Conservation (phyloP, 1,140 invertebrate species). For the Drosophila bocki region DNA sequence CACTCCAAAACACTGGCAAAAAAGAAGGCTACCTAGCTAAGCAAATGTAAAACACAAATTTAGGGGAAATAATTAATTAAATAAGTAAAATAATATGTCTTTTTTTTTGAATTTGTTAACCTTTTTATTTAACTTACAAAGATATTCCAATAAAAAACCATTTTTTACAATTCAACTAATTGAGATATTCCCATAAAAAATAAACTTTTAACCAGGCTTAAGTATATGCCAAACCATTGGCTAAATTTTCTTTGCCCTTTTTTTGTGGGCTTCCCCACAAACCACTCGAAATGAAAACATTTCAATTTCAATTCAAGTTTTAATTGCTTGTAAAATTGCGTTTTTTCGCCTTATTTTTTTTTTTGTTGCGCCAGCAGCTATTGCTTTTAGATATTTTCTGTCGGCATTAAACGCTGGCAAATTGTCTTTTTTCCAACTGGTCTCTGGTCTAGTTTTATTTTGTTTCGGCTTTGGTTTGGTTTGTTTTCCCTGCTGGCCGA, state of each 20-base stretch:
- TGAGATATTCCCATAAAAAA: background rate
- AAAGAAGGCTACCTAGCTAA: background rate
- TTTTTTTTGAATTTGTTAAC: too few species aligned
- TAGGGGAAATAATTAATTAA: background rate
- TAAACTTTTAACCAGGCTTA: slow-evolving; percentile 3
- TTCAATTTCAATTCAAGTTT: slow-evolving; percentile 75
- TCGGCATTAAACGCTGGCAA: slow-evolving; percentile 21
- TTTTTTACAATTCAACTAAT: slow-evolving; percentile 1
- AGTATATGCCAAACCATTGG: slow-evolving; percentile 8
- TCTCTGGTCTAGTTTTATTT: slow-evolving; percentile 3
- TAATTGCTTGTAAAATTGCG: slow-evolving; percentile 76
- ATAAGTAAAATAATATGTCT: too few species aligned
- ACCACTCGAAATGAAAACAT: slow-evolving; percentile 49
- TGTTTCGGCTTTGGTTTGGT: slow-evolving; percentile 33
- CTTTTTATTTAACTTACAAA: too few species aligned
- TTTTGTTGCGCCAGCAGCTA: slow-evolving; percentile 14
- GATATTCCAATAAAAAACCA: too few species aligned
- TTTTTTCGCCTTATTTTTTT: slow-evolving; percentile 24
- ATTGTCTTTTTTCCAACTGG: slow-evolving; percentile 24
- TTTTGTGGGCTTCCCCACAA: background rate
- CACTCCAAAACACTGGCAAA: background rate
- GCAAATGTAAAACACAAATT: background rate
- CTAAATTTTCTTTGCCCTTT: background rate
- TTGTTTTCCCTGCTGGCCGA: slow-evolving; percentile 28
- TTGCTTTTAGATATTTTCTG: slow-evolving; percentile 35